A percentile compares a stretch with the other conserved stretches of the same genome.
phyloP scores from a whole-genome alignment of 2,888 invertebrate genomes.

The Teleogryllus oceanicus region DNA sequence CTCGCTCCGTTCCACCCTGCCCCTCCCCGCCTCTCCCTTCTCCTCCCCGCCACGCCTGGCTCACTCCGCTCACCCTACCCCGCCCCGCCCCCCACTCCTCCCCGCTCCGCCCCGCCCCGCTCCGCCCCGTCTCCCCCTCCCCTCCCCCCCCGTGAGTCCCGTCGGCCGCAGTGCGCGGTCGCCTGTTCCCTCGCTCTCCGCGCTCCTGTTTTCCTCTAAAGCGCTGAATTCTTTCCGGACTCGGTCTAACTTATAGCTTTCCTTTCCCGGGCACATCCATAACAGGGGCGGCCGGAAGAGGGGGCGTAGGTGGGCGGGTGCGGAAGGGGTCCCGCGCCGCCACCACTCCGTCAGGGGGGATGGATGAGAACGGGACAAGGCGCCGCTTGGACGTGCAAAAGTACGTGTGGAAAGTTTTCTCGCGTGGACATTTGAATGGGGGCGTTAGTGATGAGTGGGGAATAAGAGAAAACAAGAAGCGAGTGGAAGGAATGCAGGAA shows the following conservation, averaged over 20 bases:
- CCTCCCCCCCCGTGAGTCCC: background rate
- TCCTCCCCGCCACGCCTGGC: background rate
- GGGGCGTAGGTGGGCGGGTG: conserved; percentile 12
- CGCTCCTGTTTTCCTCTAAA: conserved; percentile 29
- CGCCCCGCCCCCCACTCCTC: background rate
- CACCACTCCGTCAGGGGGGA: background rate
- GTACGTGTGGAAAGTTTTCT: too few species aligned
- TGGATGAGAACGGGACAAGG: conserved; percentile 19
- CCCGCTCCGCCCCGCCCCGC: background rate
- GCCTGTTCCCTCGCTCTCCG: background rate
- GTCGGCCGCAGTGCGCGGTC: background rate
- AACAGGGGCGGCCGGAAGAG: conserved; percentile 28
- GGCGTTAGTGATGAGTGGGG: too few species aligned
- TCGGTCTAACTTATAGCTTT: conserved; percentile 35
- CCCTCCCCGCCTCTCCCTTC: background rate
- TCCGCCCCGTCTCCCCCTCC: background rate
- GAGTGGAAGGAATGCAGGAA: too few species aligned
- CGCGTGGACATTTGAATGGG: too few species aligned
- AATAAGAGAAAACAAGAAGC: too few species aligned
- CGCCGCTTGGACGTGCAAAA: background rate
- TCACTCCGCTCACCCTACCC: background rate
- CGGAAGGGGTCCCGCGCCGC: background rate
- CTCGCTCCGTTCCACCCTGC: background rate
- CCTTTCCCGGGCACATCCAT: conserved; percentile 33
- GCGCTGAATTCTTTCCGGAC: conserved; percentile 36